Base-by-base conservation (phyloP, 2,797 vertebrate genomes). In the Epinephelus awoara region DNA sequence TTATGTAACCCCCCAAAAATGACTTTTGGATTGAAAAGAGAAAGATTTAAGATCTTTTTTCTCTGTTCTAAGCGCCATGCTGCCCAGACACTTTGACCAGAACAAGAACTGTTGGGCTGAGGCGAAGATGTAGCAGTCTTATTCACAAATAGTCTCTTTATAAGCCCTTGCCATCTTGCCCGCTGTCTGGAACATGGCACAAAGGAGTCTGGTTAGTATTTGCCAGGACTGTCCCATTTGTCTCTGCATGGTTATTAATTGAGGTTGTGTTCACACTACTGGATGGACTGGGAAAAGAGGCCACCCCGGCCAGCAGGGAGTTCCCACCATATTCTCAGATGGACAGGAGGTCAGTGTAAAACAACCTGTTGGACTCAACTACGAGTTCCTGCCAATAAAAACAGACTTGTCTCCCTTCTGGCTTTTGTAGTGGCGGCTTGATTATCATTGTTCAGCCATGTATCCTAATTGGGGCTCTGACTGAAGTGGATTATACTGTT, bases 221-320 rank as follows among this genome's bases (percentile, higher is more conserved):
- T 85, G 84, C 82, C 75, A 88, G 69, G 34, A 50, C 83, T 75
- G 84, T 61, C 79, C 75, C 72, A 58, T 87, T 88, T 90, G 79
- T 91, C 78, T 79, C 67, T 85, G 82, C 81, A 42, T 83, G 73
- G 81, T 72, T 84, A 89, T 88, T 90, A 88, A 91, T 91, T 80
- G 80, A 79, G 73, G 57, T 59, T 82, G 81, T 84, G 68, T 80
- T 77, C 74, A 71, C 69, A 58, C 55, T 70, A 38, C 49, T 63
- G 55, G 46, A 34, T 3, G 50, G 61, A 89, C 54, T 83, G 78
- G 84, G 83, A 86, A 84, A 79, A 63, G 70, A 89, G 80, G 88
- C 82, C 85, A 82, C 76, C 56, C n/a, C 12, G 61, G 75, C 85
- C 76, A 74, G 71, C 80, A 73, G 84, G 76, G 81, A 88, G 79